Evolutionary conservation across 2,888 invertebrate species (phyloP), one percentile per base, ranked within the genome.

Genomic region (Limnephilus marmoratus): DNA sequence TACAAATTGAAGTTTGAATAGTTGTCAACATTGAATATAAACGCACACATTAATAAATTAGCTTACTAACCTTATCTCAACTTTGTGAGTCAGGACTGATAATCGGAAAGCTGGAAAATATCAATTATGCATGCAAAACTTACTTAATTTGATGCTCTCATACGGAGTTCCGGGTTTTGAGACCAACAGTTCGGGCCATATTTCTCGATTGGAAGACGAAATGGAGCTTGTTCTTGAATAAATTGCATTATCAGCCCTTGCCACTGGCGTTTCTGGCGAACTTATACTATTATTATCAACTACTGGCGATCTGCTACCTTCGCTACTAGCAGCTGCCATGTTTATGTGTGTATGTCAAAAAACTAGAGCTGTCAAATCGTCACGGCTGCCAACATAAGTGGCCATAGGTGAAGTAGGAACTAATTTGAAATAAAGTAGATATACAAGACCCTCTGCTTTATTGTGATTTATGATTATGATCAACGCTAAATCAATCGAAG

Each of bases 141-240:
- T 95, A 96, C 96, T 94, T 94, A 95, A 95, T 90, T 95, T 95
- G 94, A 95, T 95, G 94, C 95, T 96, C 94, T 95, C 96, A 94
- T 95, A 96, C 1, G 96, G 96, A 94, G 95, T 95, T 92, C 96
- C 95, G 37, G 96, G 96, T 94, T 95, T 95, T 90, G 96, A 95
- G 94, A 96, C 94, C 94, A 96, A 94, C 93, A 96, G 95, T 95
- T 96, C 96, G 94, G 96, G 96, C 96, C 96, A 96, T 95, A 95
- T 96, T 31, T 93, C 93, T 37, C 90, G 90, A 45, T 91, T 91
- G 13, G 83, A 18, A 31, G 93, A 93, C 13, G 93, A 91, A 31
- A 87, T 29, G 11, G 93, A 92, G 34, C 82, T 83, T 49, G 81
- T 87, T 80, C 90, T 86, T 29, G 87, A 80, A 85, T 91, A 85